Percentiles rank a stretch among this genome's conserved stretches.
These are phyloP conservation scores for Lophius piscatorius DNA, from an alignment of 2,113 vertebrate genomes.

Conservation along the genomic window DNA sequence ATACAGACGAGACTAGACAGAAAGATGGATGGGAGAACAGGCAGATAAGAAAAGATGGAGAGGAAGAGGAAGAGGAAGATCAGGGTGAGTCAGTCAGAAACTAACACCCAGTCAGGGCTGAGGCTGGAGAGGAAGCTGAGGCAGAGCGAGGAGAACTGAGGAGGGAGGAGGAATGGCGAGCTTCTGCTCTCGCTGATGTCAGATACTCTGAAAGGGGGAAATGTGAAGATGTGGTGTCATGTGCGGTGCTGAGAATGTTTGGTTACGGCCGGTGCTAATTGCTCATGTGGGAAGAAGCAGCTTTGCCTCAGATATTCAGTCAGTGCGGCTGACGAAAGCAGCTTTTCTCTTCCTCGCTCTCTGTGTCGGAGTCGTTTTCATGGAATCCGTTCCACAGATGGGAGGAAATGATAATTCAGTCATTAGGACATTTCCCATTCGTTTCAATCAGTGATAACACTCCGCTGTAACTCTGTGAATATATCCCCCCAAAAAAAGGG, in stretches of 20 bases:
- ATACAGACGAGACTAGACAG: conserved; percentile 19
- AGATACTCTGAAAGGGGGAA: conserved; percentile 39
- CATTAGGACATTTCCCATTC: no score
- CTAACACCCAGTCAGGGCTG: conserved; percentile 68
- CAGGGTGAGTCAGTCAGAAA: conserved; percentile 71
- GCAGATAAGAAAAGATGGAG: conserved; percentile 41
- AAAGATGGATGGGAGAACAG: conserved; percentile 20
- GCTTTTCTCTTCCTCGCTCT: no score
- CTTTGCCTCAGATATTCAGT: conserved; percentile 2
- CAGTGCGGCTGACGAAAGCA: no score
- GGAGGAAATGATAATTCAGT: no score
- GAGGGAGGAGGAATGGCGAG: conserved; percentile 53
- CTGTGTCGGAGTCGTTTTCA: no score
- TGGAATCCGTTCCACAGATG: no score
- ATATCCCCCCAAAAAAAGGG: no score
- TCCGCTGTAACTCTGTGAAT: no score
- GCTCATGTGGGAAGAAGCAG: conserved; percentile 46
- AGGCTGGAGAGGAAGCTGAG: conserved; percentile 39
- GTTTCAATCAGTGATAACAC: no score
- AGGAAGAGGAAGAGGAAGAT: conserved; percentile 57
- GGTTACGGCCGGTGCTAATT: conserved; percentile 37
- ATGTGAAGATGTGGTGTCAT: conserved; percentile 37
- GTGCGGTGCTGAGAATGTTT: conserved; percentile 45
- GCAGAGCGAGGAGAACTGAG: conserved; percentile 1
- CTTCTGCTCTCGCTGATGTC: conserved; percentile 10